Evolutionary conservation across 2,797 vertebrate genomes (phyloP).

Genomic region (Sebastes vulpes): DNA sequence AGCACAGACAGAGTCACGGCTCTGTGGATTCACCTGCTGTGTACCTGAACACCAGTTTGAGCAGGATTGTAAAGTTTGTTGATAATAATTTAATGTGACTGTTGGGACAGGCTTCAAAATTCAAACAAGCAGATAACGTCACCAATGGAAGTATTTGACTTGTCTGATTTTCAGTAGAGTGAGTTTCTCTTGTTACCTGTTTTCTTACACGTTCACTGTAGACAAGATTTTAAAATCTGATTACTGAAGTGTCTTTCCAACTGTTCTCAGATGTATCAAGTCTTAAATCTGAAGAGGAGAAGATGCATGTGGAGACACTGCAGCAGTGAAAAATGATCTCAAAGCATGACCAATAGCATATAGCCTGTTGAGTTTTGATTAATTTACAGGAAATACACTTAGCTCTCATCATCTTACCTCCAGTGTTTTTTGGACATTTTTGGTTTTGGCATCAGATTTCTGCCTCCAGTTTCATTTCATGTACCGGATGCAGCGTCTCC

Average conservation of each 20-base stretch:
- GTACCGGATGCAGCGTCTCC: not conserved
- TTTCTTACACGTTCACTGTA: not conserved
- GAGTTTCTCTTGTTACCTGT: not conserved
- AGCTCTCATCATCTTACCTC: not conserved
- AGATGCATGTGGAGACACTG: not conserved
- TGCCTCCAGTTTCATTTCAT: conserved; percentile 4
- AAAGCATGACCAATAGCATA: not conserved
- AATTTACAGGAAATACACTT: not conserved
- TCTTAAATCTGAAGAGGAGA: not conserved
- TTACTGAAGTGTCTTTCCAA: not conserved
- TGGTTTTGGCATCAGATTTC: not conserved
- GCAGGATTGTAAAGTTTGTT: not conserved
- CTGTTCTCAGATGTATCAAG: not conserved
- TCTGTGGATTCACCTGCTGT: not conserved
- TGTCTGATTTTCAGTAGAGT: not conserved
- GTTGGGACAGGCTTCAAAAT: not conserved
- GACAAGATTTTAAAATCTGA: not conserved
- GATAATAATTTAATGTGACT: not conserved
- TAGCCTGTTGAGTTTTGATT: not conserved
- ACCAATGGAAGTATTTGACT: not conserved
- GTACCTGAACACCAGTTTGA: not conserved
- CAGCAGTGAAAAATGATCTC: not conserved
- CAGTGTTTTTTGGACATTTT: not conserved
- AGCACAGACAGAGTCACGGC: not conserved
- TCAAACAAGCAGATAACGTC: not conserved